Conservation (phyloP, 1,140 invertebrate species). For the Drosophila grimshawi region DNA sequence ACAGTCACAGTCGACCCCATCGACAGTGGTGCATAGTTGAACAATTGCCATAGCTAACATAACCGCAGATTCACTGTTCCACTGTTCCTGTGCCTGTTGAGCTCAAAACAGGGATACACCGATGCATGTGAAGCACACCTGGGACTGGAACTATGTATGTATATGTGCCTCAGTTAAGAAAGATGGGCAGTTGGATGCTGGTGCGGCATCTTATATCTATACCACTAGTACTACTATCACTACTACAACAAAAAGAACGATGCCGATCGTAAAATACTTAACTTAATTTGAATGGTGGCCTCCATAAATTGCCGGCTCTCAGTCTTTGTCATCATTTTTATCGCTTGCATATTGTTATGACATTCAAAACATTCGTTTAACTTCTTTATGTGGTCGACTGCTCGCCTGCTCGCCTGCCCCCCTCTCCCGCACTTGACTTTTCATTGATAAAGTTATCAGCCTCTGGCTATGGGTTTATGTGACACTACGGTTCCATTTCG, state of each 20-base stretch:
- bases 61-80: slow-evolving; percentile 17
- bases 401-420: not conserved
- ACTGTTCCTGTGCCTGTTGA: slow-evolving; percentile 48
- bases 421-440: slow-evolving; percentile 54
- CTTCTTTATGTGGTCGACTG: slow-evolving; percentile 26
- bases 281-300: slow-evolving; percentile 55
- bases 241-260: slow-evolving; percentile 21
- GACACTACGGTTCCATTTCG: slow-evolving; percentile 44
- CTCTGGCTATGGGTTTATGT: slow-evolving; percentile 58
- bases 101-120: slow-evolving; percentile 32
- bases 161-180: slow-evolving; percentile 38
- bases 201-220: slow-evolving; percentile 42
- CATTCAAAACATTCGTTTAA: slow-evolving; percentile 60
- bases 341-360: slow-evolving; percentile 73
- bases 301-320: slow-evolving; percentile 57
- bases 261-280: slow-evolving; percentile 41
- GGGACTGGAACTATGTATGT: slow-evolving; percentile 42
- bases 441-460: slow-evolving; percentile 79
- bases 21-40: not conserved
- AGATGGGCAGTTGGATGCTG: slow-evolving; percentile 46
- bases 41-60: no score
- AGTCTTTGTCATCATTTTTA: slow-evolving; percentile 54
- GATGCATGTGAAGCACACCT: slow-evolving; percentile 47
- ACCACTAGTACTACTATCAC: not conserved
- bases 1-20: not conserved